Evolutionary conservation across 2,113 vertebrate species (phyloP).

Genomic region (Uria lomvia): DNA sequence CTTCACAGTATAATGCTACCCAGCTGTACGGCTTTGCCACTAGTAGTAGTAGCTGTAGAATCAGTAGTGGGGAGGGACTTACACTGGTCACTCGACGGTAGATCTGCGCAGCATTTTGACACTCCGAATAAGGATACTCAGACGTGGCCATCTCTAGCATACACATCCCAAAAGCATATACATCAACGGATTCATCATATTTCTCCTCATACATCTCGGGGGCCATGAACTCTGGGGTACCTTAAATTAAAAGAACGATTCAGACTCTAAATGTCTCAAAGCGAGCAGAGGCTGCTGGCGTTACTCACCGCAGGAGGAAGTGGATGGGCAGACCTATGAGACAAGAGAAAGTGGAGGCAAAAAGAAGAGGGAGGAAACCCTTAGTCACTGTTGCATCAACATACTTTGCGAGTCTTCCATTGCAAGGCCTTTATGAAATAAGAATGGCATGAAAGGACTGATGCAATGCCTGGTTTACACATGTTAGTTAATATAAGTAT

Average conservation of each 20-base stretch:
- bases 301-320: conserved; percentile 80
- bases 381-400: conserved; percentile 85
- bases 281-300: conserved; percentile 78
- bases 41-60: not conserved
- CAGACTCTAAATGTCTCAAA: conserved; percentile 89
- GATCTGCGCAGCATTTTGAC: conserved; percentile 99
- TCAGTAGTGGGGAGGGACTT: conserved; percentile 71
- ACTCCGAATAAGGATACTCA: conserved; percentile 98
- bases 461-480: not conserved
- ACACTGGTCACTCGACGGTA: conserved; percentile 98
- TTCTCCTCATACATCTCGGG: conserved; percentile 99
- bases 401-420: conserved; percentile 78
- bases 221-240: conserved; percentile 99
- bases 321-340: conserved; percentile 67
- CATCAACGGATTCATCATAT: conserved; percentile 97
- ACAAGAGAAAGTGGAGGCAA: conserved; percentile 71
- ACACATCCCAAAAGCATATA: conserved; percentile 99
- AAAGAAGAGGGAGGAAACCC: conserved; percentile 79
- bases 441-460: not conserved
- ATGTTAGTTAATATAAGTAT: not conserved
- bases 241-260: conserved; percentile 91
- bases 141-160: conserved; percentile 99
- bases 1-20: not conserved
- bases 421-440: conserved; percentile 81
- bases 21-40: not conserved